Base-by-base conservation (phyloP, 2,888 invertebrate species). In the Tryphoninae sp. region DNA sequence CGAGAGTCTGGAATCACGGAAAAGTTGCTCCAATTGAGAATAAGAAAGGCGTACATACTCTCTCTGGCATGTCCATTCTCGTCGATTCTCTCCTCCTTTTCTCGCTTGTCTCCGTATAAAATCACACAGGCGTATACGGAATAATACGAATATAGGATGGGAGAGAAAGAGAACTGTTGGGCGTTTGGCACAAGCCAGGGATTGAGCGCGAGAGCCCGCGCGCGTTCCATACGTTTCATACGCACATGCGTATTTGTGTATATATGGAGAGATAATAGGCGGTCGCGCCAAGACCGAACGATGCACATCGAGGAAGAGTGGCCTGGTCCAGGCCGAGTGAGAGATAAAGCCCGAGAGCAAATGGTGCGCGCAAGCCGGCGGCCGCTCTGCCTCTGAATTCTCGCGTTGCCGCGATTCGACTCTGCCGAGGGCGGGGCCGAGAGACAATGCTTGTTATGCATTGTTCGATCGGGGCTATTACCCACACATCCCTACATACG, bases 401-500 rank as follows among this genome's bases (percentile, higher is more conserved):
- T 64, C 69, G 61, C 13, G 33, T 55, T 79, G 69, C 73, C 55
- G 67, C 73, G 23, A 2, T 71, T 59, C 53, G 53, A 59, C 33
- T 62, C 68, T 69, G 74, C 19, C 87, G 86, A 88, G 87, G 89
- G 89, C 90, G 89, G 89, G 86, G 88, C 83, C 82, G 83, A 86
- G 87, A 88, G 88, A 90, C 90, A 90, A 90, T 90, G 89, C 90
- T 89, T 84, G 89, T 90, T 89, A 89, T 88, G 89, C 88, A 88
- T 89, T 89, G 89, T 90, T 88, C 88, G 80, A 73, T 78, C 83
- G 80, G 78, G 81, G 23, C 59, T 65, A 65, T 65, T 11, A 16
- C 64, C 67, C 51, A 26, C 58, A 53, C n/a, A 40, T 51, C 16
- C 2, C 26, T 59, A 58, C 42, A 51, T 53, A 59, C 55, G 58